Percentiles rank a stretch among this genome's conserved stretches.
phyloP scores from a whole-genome alignment of 2,888 invertebrate genomes.

The Arrhopalites spinosus region DNA sequence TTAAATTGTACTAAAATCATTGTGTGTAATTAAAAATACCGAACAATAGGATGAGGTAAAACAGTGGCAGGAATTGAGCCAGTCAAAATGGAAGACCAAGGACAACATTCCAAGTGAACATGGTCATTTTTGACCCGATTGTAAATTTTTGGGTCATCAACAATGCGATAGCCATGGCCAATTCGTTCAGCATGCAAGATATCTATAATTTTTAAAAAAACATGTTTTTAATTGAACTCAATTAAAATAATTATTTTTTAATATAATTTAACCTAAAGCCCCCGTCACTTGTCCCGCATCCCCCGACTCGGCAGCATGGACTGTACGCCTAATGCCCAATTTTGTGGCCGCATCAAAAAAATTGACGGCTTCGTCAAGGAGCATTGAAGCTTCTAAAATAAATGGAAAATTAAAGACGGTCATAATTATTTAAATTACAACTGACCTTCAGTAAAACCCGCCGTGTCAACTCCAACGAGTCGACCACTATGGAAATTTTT shows the following conservation, averaged over 20 bases:
- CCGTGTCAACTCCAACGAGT: conserved; percentile 52
- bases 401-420: not conserved
- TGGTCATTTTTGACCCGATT: conserved; percentile 57
- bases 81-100: conserved; percentile 64
- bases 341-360: conserved; percentile 60
- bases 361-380: conserved; percentile 51
- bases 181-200: conserved; percentile 63
- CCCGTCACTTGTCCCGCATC: conserved; percentile 60
- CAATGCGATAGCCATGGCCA: conserved; percentile 65
- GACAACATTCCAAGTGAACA: conserved; percentile 64
- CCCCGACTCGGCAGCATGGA: conserved; percentile 65
- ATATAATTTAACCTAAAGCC: no score
- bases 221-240: no score
- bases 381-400: conserved; percentile 45
- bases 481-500: conserved; percentile 48
- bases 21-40: conserved; percentile 47
- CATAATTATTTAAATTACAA: not conserved
- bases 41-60: conserved; percentile 60
- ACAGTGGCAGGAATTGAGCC: conserved; percentile 60
- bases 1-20: not conserved
- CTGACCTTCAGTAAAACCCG: conserved; percentile 43
- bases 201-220: no score
- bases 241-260: no score
- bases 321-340: conserved; percentile 64
- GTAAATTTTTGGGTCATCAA: conserved; percentile 62